phyloP scores from a whole-genome alignment of 2,888 invertebrate species.

The Tineola bisselliella region DNA sequence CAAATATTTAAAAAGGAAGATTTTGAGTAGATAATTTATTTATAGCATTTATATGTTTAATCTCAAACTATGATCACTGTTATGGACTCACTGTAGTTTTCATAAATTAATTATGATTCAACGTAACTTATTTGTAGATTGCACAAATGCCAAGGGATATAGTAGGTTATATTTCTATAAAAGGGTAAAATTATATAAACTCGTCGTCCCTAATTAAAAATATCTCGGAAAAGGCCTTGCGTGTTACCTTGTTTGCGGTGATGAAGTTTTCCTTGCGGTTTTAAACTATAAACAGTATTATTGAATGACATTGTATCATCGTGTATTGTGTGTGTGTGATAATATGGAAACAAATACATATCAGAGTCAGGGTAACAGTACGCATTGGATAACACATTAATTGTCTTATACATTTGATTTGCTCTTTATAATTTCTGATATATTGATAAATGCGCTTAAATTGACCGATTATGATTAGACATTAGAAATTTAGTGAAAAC shows the following conservation, averaged over 20 bases:
- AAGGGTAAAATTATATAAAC: constrained; percentile 15
- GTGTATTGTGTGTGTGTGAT: neutral
- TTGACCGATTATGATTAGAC: too few species aligned
- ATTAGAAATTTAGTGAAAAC: too few species aligned
- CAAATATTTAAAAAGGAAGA: neutral
- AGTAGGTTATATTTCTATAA: constrained; percentile 14
- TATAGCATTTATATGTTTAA: neutral
- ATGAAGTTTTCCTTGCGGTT: constrained; percentile 13
- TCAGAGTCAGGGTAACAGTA: too few species aligned
- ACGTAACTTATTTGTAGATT: neutral
- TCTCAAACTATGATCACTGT: neutral
- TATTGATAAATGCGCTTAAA: too few species aligned
- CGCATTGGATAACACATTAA: too few species aligned
- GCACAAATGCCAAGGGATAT: constrained; percentile 8
- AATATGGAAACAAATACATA: too few species aligned
- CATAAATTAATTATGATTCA: neutral
- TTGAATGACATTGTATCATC: neutral
- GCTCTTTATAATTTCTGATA: too few species aligned
- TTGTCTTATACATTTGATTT: too few species aligned
- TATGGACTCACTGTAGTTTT: neutral
- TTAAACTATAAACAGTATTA: constrained; percentile 2
- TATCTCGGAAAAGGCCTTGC: constrained; percentile 11
- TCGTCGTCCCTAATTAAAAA: constrained; percentile 13
- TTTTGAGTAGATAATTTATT: neutral
- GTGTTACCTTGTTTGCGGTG: constrained; percentile 8